Conservation (phyloP, 2,113 vertebrate genomes). For the Malurus melanocephalus region DNA sequence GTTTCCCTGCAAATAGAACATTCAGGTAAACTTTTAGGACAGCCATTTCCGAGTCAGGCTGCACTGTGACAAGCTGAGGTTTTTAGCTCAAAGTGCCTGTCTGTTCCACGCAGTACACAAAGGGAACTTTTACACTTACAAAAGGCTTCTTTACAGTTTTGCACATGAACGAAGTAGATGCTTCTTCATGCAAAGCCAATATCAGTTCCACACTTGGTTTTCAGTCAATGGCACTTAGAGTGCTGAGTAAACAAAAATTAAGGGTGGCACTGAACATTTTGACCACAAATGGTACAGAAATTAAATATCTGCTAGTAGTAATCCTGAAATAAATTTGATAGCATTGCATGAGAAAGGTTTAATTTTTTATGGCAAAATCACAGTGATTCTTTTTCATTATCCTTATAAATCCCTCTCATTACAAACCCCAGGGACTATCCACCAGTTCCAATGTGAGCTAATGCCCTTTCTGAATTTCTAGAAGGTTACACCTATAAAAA, state of each 20-base stretch:
- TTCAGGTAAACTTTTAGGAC: not conserved
- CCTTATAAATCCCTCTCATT: not conserved
- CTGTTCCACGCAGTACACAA: not conserved
- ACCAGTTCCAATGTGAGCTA: not conserved
- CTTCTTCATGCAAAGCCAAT: not conserved
- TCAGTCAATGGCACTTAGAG: not conserved
- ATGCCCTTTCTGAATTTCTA: not conserved
- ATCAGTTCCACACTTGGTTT: not conserved
- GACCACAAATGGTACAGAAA: not conserved
- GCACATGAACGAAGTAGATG: not conserved
- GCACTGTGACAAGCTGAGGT: not conserved
- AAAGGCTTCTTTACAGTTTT: not conserved
- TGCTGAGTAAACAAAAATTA: not conserved
- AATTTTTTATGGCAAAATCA: not conserved
- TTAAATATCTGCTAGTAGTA: not conserved
- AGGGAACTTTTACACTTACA: not conserved
- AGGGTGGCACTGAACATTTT: not conserved
- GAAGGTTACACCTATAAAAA: not conserved
- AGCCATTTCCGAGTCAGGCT: not conserved
- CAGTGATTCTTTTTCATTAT: not conserved
- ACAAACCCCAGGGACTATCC: not conserved
- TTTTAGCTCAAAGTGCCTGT: not conserved
- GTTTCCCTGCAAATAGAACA: not conserved
- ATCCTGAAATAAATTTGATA: not conserved
- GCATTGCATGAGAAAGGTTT: not conserved